These are phyloP conservation scores for Hydrochoerus hydrochaeris DNA, from an alignment of 2,113 vertebrate species.

Conservation along the genomic window DNA sequence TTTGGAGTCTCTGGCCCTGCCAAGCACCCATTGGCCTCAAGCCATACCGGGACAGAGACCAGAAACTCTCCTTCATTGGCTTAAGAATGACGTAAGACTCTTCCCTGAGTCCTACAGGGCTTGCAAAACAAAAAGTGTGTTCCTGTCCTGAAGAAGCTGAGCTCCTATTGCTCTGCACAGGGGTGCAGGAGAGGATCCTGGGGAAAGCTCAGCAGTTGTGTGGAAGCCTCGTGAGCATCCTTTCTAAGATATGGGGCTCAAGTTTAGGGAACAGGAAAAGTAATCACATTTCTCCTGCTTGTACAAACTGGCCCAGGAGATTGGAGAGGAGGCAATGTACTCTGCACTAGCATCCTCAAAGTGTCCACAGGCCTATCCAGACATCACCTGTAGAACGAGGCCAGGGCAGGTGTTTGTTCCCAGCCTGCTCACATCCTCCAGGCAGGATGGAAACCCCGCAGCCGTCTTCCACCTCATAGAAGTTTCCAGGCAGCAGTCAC, in stretches of 20 bases:
- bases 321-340: not conserved
- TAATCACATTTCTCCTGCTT: not conserved
- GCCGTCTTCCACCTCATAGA: not conserved
- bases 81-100: not conserved
- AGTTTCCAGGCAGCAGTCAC: no score
- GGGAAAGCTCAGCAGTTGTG: not conserved
- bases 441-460: no score
- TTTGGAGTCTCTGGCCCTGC: not conserved
- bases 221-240: no score
- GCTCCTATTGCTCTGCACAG: not conserved
- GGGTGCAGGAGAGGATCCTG: not conserved
- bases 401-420: not conserved
- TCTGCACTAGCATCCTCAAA: not conserved
- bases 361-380: no score
- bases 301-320: not conserved
- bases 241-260: not conserved
- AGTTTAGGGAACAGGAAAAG: not conserved
- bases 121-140: not conserved
- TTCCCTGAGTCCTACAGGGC: not conserved
- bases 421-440: not conserved
- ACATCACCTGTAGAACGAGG: not conserved
- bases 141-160: rapidly evolving
- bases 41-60: not conserved
- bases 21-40: not conserved
- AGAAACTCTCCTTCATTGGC: not conserved